A percentile compares a stretch with the other conserved stretches of the same genome.
Evolutionary conservation across 2,113 vertebrate genomes (phyloP).

Genomic region (Dicaeum eximium): DNA sequence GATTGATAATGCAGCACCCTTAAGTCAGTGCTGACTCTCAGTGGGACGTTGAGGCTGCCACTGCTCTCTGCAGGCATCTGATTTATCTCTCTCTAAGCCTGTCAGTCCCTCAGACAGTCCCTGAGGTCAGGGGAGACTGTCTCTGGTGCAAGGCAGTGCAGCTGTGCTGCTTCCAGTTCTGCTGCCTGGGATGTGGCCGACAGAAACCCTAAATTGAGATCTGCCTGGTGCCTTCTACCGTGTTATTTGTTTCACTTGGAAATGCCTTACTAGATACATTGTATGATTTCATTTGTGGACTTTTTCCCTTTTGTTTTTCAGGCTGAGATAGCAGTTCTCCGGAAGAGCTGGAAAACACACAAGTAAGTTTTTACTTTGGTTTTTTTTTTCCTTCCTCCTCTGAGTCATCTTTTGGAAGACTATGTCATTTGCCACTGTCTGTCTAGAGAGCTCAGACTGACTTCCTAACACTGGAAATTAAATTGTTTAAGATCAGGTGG

Average conservation of each 20-base stretch:
- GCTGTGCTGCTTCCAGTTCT: neutral
- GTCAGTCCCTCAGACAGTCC: neutral
- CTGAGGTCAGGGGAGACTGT: neutral
- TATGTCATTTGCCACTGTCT: neutral
- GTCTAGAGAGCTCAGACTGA: neutral
- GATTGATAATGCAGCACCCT: neutral
- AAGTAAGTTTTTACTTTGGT: neutral
- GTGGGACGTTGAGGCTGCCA: neutral
- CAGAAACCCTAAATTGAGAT: neutral
- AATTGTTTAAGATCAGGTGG: neutral
- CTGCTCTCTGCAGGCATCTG: neutral
- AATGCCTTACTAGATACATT: neutral
- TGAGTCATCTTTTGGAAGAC: neutral
- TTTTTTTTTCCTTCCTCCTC: neutral
- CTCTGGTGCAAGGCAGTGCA: neutral
- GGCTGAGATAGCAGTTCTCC: neutral
- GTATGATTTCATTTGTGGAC: neutral
- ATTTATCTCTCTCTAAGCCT: neutral
- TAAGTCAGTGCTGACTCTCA: neutral
- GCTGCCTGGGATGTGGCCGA: neutral
- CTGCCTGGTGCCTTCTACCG: neutral
- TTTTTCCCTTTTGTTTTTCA: neutral
- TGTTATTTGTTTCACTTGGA: neutral
- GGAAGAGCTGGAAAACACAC: neutral
- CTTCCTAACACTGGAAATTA: neutral